Percentiles rank a stretch among this genome's conserved stretches.
phyloP scores from a whole-genome alignment of 2,113 vertebrate species.

The Melanocharis versteri region DNA sequence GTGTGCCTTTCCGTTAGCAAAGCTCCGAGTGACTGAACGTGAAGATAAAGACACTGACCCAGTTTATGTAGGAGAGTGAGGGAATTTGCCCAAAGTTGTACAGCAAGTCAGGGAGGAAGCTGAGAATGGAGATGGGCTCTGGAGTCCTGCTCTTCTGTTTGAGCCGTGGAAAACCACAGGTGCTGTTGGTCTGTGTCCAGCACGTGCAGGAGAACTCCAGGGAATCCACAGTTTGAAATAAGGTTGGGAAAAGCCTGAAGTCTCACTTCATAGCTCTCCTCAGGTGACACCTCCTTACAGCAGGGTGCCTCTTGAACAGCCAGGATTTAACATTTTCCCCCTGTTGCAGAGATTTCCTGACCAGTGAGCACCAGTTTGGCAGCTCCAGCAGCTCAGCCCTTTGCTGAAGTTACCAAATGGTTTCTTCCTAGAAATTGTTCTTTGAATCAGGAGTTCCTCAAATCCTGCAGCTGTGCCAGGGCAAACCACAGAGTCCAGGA shows the following conservation, averaged over 20 bases:
- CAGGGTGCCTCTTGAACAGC: neutral
- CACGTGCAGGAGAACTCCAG: neutral
- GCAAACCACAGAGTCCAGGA: neutral
- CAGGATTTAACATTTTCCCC: neutral
- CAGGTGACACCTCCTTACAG: neutral
- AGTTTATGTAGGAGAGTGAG: neutral
- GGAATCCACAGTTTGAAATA: neutral
- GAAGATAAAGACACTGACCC: neutral
- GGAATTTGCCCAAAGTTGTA: neutral
- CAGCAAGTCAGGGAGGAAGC: neutral
- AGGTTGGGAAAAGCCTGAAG: neutral
- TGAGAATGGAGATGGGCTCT: neutral
- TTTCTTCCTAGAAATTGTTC: neutral
- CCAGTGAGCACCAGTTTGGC: neutral
- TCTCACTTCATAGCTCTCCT: neutral
- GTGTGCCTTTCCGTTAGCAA: neutral
- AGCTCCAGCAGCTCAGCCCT: neutral
- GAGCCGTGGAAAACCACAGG: neutral
- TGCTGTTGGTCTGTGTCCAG: neutral
- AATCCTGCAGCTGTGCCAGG: neutral
- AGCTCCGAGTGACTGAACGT: accelerated
- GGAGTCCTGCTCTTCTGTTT: neutral
- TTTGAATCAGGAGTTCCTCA: neutral
- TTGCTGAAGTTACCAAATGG: neutral
- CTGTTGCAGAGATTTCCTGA: neutral